Conservation (phyloP, 2,113 vertebrate species). For the Zapus hudsonius region DNA sequence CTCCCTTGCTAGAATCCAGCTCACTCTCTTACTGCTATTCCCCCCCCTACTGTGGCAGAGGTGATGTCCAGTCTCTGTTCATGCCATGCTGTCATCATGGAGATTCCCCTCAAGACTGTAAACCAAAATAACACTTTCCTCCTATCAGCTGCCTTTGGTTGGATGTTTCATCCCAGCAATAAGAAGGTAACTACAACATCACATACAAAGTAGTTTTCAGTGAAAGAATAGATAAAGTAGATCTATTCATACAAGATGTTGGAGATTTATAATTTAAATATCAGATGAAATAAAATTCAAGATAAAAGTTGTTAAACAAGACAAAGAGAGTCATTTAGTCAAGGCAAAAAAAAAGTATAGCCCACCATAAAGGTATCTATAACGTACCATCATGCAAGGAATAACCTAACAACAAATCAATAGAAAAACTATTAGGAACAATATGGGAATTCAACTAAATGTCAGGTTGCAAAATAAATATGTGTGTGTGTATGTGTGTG, state of each 20-base stretch:
- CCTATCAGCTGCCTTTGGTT: too few species aligned
- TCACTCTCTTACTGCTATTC: too few species aligned
- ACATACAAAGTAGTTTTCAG: neutral
- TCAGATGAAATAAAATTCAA: slow-evolving; percentile 19
- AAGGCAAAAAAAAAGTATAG: neutral
- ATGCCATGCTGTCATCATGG: too few species aligned
- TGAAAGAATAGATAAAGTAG: neutral
- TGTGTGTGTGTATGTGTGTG: too few species aligned
- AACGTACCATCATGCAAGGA: neutral
- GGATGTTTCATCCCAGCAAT: too few species aligned
- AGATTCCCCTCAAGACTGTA: too few species aligned
- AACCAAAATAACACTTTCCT: too few species aligned
- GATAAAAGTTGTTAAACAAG: neutral
- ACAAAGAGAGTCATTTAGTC: slow-evolving; percentile 35
- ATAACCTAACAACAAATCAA: slow-evolving; percentile 42
- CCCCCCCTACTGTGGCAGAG: too few species aligned
- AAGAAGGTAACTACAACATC: too few species aligned
- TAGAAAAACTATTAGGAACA: slow-evolving; percentile 38
- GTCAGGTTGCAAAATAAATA: slow-evolving; percentile 45
- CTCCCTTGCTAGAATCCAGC: too few species aligned
- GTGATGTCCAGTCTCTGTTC: too few species aligned
- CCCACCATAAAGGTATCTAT: slow-evolving; percentile 21
- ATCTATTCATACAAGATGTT: slow-evolving; percentile 21
- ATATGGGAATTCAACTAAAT: slow-evolving; percentile 39
- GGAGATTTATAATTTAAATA: slow-evolving; percentile 4